Conservation (phyloP, 2,797 vertebrate species). For the Spinus olivaceus region DNA sequence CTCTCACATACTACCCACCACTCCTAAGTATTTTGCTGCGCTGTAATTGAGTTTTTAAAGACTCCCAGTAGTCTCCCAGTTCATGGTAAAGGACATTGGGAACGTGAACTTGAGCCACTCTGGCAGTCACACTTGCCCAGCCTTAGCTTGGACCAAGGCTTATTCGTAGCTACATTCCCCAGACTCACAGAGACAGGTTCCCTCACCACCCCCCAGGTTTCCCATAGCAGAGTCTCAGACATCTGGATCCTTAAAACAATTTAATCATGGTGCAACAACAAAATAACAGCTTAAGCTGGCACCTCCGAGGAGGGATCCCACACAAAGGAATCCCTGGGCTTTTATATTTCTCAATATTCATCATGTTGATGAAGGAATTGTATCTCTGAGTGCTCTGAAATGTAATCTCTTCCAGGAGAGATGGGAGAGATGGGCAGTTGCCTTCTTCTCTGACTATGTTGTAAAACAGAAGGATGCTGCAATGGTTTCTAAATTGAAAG, state of each 20-base stretch:
- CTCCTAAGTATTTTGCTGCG: neutral
- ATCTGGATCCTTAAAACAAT: neutral
- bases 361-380: neutral
- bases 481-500: neutral
- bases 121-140: neutral
- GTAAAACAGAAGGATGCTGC: neutral
- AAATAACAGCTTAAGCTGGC: neutral
- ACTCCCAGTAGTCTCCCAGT: neutral
- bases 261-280: neutral
- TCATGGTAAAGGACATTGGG: neutral
- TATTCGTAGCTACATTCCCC: neutral
- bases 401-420: neutral
- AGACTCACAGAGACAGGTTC: neutral
- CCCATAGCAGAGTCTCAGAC: neutral
- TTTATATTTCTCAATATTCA: neutral
- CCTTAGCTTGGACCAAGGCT: neutral
- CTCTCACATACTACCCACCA: neutral
- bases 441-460: neutral
- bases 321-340: neutral
- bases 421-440: neutral
- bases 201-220: neutral
- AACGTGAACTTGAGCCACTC: neutral
- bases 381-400: neutral
- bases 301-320: neutral
- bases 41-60: neutral